phyloP scores from a whole-genome alignment of 2,113 vertebrate species.

The Ptyas mucosa region DNA sequence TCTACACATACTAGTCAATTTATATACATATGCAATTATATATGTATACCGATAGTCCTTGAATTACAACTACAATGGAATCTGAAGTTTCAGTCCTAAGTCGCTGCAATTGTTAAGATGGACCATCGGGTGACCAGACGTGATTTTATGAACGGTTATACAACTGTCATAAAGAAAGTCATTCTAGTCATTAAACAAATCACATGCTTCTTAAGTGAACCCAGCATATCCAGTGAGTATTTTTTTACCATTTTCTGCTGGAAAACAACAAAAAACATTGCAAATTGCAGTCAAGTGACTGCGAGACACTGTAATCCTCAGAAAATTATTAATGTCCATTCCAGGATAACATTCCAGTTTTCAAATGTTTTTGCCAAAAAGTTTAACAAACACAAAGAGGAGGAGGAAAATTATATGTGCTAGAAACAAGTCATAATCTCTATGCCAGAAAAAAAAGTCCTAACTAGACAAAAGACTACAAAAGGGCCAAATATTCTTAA shows the following conservation, averaged over 20 bases:
- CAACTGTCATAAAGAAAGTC: not conserved
- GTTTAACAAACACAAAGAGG: not conserved
- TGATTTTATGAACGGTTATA: not conserved
- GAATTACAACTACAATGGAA: not conserved
- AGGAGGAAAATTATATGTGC: not conserved
- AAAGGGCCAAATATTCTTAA: not conserved
- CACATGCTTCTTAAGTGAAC: not conserved
- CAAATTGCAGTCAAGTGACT: not conserved
- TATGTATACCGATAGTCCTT: not conserved
- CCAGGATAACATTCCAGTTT: slow-evolving; percentile 38
- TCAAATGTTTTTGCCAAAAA: not conserved
- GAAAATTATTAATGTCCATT: not conserved
- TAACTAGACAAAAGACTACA: not conserved
- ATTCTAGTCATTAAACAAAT: not conserved
- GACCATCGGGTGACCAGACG: not conserved
- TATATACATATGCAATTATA: too few relatives aligned
- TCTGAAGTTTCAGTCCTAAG: not conserved
- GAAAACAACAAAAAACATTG: not conserved
- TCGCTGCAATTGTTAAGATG: not conserved
- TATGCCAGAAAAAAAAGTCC: not conserved
- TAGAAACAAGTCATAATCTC: not conserved
- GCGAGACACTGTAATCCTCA: not conserved
- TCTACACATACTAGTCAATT: not conserved
- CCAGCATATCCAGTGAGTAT: not conserved
- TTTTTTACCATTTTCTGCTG: not conserved